Evolutionary conservation across 2,113 vertebrate genomes (phyloP).

Genomic region (Rhodinocichla rosea): DNA sequence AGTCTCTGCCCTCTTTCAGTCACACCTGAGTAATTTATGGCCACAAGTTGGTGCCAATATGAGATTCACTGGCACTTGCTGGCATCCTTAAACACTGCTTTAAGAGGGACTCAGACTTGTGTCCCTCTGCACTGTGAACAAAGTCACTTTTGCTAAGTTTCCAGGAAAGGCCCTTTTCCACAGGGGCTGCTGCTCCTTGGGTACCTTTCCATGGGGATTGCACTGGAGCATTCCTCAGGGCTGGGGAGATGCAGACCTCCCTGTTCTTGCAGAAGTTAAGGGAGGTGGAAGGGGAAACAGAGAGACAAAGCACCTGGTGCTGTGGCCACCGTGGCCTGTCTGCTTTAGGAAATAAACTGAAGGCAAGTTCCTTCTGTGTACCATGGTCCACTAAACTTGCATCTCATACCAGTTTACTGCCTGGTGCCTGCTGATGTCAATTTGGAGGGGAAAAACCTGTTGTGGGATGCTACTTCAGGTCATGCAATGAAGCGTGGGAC

Average conservation of each 20-base stretch:
- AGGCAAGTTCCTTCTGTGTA: neutral
- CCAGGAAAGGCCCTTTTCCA: neutral
- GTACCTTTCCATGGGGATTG: neutral
- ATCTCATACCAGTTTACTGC: neutral
- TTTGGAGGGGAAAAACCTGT: neutral
- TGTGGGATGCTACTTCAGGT: neutral
- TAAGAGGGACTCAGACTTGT: neutral
- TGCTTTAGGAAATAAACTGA: neutral
- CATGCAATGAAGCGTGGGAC: rapidly evolving
- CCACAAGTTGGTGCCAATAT: neutral
- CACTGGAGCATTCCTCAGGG: neutral
- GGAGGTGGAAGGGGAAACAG: neutral
- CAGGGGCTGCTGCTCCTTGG: neutral
- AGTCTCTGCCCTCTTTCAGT: neutral
- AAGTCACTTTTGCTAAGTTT: neutral
- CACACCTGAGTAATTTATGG: neutral
- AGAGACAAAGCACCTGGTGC: neutral
- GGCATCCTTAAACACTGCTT: neutral
- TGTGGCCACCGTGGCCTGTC: rapidly evolving
- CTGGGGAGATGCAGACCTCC: neutral
- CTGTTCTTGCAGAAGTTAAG: neutral
- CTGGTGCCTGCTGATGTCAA: neutral
- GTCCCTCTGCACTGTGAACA: rapidly evolving
- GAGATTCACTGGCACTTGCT: neutral
- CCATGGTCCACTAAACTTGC: neutral